These are phyloP conservation scores for Helleia helle DNA, from an alignment of 2,888 invertebrate species.

Conservation along the genomic window DNA sequence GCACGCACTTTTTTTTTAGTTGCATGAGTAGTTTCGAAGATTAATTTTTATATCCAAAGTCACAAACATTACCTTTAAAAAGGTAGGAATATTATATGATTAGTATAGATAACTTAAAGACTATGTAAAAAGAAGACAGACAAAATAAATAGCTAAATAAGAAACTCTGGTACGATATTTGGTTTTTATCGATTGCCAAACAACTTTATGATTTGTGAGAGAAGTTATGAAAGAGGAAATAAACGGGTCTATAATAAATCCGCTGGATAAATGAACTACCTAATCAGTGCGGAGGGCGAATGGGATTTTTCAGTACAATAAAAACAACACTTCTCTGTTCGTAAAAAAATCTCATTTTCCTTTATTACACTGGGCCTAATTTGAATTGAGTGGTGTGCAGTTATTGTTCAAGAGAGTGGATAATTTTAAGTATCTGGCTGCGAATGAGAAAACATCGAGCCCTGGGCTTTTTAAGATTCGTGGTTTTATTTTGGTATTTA, in stretches of 20 bases:
- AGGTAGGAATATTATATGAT: too few relatives aligned
- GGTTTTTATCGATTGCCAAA: conserved; percentile 4
- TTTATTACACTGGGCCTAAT: conserved; percentile 68
- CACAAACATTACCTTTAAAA: too few relatives aligned
- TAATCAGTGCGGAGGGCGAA: conserved; percentile 49
- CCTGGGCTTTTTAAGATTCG: conserved; percentile 8
- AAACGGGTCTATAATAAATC: conserved; percentile 65
- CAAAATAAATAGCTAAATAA: too few relatives aligned
- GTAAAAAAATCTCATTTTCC: conserved; percentile 69
- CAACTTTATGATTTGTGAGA: conserved; percentile 21
- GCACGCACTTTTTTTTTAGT: too few relatives aligned
- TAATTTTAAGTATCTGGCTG: conserved; percentile 58
- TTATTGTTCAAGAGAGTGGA: conserved; percentile 69
- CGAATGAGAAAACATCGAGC: conserved; percentile 18
- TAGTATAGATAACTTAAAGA: too few relatives aligned
- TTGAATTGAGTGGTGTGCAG: conserved; percentile 72
- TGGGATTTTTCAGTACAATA: conserved; percentile 53
- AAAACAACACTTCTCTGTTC: conserved; percentile 63
- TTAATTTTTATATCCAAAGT: too few relatives aligned
- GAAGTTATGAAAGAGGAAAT: conserved; percentile 40
- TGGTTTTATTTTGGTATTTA: conserved; percentile 15
- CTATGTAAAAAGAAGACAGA: too few relatives aligned
- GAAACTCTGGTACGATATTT: not conserved
- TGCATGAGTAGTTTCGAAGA: too few relatives aligned
- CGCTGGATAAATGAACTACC: conserved; percentile 56